A percentile compares a stretch with the other conserved stretches of the same genome.
Conservation (phyloP, 37 sponge, comb jelly and placozoan genomes). For the Eunapius fragilis region DNA sequence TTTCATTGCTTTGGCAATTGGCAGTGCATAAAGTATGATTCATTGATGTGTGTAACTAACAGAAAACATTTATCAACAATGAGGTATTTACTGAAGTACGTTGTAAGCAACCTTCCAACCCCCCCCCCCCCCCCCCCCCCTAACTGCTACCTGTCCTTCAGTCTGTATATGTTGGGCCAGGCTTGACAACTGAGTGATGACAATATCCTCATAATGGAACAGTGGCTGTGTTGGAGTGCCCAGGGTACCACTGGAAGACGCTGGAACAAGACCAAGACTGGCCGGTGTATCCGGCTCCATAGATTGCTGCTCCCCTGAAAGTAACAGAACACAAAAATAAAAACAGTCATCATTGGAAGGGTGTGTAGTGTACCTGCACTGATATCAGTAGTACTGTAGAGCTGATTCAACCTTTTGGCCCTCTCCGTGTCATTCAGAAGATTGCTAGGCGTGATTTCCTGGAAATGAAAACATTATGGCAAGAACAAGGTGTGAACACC, state of each 20-base stretch:
- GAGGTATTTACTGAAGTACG: too few relatives aligned
- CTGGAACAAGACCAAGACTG: background rate
- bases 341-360: background rate
- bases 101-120: too few relatives aligned
- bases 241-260: background rate
- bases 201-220: constrained; percentile 68
- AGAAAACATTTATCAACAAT: too few relatives aligned
- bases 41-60: too few relatives aligned
- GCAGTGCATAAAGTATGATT: too few relatives aligned
- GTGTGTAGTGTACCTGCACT: background rate
- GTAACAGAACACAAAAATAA: background rate
- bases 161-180: constrained; percentile 70
- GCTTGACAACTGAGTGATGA: constrained; percentile 55
- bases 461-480: background rate
- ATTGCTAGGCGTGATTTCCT: constrained; percentile 65
- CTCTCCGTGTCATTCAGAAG: constrained; percentile 50
- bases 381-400: constrained; percentile 16
- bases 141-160: constrained; percentile 59
- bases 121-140: background rate
- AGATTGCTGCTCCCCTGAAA: background rate
- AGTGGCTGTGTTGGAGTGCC: constrained; percentile 52
- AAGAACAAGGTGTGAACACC: background rate
- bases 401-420: constrained; percentile 36
- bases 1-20: too few relatives aligned
- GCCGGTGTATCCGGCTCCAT: background rate